Evolutionary conservation across 2,797 vertebrate genomes (phyloP).

Genomic region (Petrocephalus sullivani): DNA sequence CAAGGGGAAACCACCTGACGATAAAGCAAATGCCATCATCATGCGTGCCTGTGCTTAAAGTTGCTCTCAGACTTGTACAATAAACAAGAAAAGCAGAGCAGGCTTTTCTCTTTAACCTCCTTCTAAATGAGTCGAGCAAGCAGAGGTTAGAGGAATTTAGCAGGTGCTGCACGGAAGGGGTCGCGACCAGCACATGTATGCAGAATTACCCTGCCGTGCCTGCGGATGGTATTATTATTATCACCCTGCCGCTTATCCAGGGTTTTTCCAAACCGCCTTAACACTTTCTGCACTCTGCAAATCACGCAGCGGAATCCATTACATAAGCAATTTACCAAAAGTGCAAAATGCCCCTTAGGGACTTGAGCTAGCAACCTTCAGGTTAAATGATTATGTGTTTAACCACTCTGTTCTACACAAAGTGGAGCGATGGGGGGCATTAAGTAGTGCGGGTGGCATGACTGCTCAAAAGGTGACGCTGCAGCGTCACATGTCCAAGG

Average conservation of each 20-base stretch:
- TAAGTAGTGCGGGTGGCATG: background rate
- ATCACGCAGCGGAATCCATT: background rate
- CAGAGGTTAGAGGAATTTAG: background rate
- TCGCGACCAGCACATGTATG: background rate
- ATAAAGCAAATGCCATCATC: constrained; percentile 16
- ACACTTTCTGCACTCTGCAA: background rate
- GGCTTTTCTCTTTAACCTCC: constrained; percentile 10
- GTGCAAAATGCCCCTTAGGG: background rate
- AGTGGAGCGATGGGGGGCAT: background rate
- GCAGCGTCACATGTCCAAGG: background rate
- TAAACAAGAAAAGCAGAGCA: constrained; percentile 9
- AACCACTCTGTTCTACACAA: background rate
- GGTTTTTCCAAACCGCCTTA: background rate
- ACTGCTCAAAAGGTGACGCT: background rate
- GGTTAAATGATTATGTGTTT: background rate
- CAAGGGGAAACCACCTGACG: background rate
- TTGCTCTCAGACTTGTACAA: background rate
- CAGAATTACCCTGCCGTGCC: background rate
- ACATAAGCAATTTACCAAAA: background rate
- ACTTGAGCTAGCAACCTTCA: background rate
- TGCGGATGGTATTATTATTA: background rate
- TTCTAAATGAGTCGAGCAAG: constrained; percentile 2
- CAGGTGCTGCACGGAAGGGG: background rate
- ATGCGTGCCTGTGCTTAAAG: background rate
- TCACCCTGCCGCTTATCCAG: background rate